Evolutionary conservation across 1,140 invertebrate species (phyloP).

Genomic region (Mylabris phalerata): DNA sequence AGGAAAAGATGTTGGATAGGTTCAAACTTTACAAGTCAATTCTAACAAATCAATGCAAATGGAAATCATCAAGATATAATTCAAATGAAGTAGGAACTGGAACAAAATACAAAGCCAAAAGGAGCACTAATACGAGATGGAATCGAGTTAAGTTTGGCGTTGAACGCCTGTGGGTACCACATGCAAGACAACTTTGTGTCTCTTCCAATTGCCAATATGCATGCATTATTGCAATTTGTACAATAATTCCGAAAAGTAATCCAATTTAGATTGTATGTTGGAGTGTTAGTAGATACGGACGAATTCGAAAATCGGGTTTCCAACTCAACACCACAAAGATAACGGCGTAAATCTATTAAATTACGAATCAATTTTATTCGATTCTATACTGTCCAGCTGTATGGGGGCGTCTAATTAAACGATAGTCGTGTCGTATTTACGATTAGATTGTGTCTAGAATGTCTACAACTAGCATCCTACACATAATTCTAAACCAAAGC

Average conservation of each 20-base stretch:
- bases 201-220: conserved; percentile 40
- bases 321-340: conserved; percentile 2
- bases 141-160: conserved; percentile 21
- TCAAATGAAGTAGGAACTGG: not conserved
- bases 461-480: too few species aligned
- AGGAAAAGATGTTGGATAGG: too few species aligned
- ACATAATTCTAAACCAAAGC: not conserved
- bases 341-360: too few species aligned
- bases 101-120: conserved; percentile 12
- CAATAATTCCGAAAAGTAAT: conserved; percentile 38
- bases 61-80: too few species aligned
- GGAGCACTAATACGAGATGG: conserved; percentile 12
- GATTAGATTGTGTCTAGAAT: too few species aligned
- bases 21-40: too few species aligned
- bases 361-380: too few species aligned
- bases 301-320: conserved; percentile 12
- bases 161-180: conserved; percentile 18
- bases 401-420: too few species aligned
- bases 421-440: too few species aligned
- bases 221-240: conserved; percentile 42
- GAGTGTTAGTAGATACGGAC: conserved; percentile 12
- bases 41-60: too few species aligned
- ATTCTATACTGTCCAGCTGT: too few species aligned
- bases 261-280: conserved; percentile 12
- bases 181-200: conserved; percentile 19